Conservation (phyloP, 2,888 invertebrate species). For the Drosophila parthenogenetica region DNA sequence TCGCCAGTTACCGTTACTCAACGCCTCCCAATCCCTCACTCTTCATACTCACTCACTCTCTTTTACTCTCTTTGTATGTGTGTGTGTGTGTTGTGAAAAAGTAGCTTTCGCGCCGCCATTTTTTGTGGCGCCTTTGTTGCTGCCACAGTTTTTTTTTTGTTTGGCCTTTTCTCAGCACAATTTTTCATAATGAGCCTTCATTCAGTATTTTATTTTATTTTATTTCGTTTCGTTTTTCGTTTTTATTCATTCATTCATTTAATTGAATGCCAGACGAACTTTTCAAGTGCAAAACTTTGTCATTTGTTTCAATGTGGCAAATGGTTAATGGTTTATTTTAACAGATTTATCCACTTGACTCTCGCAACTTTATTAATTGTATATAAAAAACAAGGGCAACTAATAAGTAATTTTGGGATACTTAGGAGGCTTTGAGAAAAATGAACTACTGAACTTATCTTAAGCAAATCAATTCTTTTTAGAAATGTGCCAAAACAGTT, state of each 20-base stretch:
- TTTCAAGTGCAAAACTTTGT: constrained; percentile 83
- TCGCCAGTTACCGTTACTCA: constrained; percentile 59
- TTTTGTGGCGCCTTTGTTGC: constrained; percentile 82
- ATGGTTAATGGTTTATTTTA: constrained; percentile 51
- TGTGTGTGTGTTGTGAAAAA: constrained; percentile 63
- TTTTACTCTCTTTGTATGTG: constrained; percentile 22
- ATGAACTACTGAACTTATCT: no score
- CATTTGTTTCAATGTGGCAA: constrained; percentile 81
- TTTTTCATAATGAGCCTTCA: constrained; percentile 77
- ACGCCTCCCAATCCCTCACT: constrained; percentile 17
- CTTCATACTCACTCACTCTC: constrained; percentile 30
- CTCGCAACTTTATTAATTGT: constrained; percentile 12
- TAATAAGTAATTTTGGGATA: no score
- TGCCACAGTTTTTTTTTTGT: constrained; percentile 69
- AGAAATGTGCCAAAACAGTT: no score
- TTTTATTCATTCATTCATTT: constrained; percentile 52
- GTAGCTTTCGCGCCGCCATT: constrained; percentile 84
- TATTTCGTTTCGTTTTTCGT: constrained; percentile 32
- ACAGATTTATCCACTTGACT: constrained; percentile 19
- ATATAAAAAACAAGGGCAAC: neutral
- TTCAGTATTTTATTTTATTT: constrained; percentile 26
- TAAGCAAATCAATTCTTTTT: no score
- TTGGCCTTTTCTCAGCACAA: constrained; percentile 64
- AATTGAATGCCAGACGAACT: constrained; percentile 55
- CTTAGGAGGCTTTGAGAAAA: neutral